Percentiles rank a stretch among this genome's conserved stretches.
These are phyloP conservation scores for Bolinopsis microptera DNA, from an alignment of 37 sponge, comb jelly and placozoan species.

Conservation along the genomic window DNA sequence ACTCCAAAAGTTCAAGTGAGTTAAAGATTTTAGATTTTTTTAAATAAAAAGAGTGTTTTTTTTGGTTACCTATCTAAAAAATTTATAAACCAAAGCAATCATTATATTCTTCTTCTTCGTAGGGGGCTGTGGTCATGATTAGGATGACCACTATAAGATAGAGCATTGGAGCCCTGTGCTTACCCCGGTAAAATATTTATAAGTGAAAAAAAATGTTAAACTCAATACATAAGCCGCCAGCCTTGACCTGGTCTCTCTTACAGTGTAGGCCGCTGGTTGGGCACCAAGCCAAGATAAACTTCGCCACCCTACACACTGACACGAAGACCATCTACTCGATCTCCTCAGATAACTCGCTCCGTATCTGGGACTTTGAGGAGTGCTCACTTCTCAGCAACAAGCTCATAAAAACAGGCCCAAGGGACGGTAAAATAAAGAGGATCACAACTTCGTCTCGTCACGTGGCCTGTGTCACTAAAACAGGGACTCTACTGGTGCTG, in stretches of 20 bases:
- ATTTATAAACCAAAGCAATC: too few species aligned
- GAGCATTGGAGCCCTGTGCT: too few species aligned
- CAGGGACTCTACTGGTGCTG: slow-evolving; percentile 19
- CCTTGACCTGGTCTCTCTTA: too few species aligned
- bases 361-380: slow-evolving; percentile 61
- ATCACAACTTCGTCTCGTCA: slow-evolving; percentile 33
- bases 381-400: slow-evolving; percentile 49
- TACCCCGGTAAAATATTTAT: too few species aligned
- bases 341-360: slow-evolving; percentile 24
- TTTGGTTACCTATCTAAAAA: too few species aligned
- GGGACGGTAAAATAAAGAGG: neutral
- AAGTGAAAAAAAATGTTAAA: too few species aligned
- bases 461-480: neutral
- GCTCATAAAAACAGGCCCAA: neutral
- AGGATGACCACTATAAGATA: too few species aligned
- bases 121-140: too few species aligned
- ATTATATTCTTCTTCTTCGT: too few species aligned
- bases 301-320: slow-evolving; percentile 42
- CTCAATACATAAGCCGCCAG: too few species aligned
- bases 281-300: slow-evolving; percentile 45
- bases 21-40: too few species aligned
- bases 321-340: slow-evolving; percentile 63
- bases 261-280: slow-evolving; percentile 58
- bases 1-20: neutral
- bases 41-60: too few species aligned